Percentiles rank a stretch among this genome's conserved stretches.
These are phyloP conservation scores for Agrilus cyanescens DNA, from an alignment of 2,888 invertebrate species.

Conservation along the genomic window DNA sequence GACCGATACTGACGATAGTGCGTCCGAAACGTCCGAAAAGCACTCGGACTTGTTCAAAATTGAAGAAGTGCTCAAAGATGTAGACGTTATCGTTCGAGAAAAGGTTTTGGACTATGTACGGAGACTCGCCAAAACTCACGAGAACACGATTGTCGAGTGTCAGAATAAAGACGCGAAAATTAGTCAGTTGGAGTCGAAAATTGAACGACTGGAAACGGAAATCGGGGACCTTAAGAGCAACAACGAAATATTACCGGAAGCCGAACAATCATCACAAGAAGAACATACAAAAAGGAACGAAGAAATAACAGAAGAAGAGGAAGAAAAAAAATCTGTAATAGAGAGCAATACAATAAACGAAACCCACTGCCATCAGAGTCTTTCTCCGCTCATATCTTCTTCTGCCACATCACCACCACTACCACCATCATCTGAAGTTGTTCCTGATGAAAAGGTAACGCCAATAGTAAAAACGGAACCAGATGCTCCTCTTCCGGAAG, in stretches of 20 bases:
- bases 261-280: slow-evolving; percentile 5
- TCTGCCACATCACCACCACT: too few species aligned
- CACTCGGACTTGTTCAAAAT: slow-evolving; percentile 25
- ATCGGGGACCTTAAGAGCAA: slow-evolving; percentile 6
- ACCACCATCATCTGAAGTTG: too few species aligned
- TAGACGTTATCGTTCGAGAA: slow-evolving; percentile 22
- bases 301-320: neutral
- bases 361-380: too few species aligned
- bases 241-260: slow-evolving; percentile 6
- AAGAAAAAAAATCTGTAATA: neutral
- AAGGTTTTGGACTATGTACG: slow-evolving; percentile 27
- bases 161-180: slow-evolving; percentile 29
- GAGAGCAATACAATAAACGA: neutral
- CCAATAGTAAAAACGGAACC: too few species aligned
- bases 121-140: slow-evolving; percentile 27
- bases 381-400: too few species aligned
- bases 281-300: too few species aligned
- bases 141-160: slow-evolving; percentile 23
- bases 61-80: slow-evolving; percentile 26
- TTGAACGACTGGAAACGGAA: slow-evolving; percentile 22
- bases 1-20: slow-evolving; percentile 59
- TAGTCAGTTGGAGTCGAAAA: slow-evolving; percentile 24
- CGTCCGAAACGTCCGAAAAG: slow-evolving; percentile 31
- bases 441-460: too few species aligned
- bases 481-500: too few species aligned